phyloP scores from a whole-genome alignment of 2,113 vertebrate genomes.

The Muntiacus muntjak region DNA sequence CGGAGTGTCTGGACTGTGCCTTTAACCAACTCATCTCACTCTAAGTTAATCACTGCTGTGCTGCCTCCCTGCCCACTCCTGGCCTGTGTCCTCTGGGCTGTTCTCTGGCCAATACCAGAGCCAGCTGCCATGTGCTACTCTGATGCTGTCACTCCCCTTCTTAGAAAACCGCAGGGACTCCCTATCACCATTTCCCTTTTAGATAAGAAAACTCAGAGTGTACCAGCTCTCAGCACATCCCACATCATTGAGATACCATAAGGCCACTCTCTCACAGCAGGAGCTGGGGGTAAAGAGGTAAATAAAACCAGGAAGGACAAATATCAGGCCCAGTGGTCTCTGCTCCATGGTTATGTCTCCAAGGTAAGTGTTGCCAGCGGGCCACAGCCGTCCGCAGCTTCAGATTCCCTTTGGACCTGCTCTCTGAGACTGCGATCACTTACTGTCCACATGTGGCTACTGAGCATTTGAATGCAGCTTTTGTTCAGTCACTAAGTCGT shows the following conservation, averaged over 20 bases:
- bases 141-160: not conserved
- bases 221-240: too few species aligned
- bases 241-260: rapidly evolving
- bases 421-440: rapidly evolving
- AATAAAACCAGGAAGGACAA: not conserved
- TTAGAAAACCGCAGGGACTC: not conserved
- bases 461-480: not conserved
- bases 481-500: rapidly evolving
- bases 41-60: rapidly evolving
- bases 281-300: not conserved
- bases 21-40: not conserved
- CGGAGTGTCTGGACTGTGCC: not conserved
- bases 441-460: rapidly evolving
- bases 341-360: rapidly evolving
- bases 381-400: rapidly evolving
- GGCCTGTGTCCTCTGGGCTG: not conserved
- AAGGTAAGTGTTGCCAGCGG: too few species aligned
- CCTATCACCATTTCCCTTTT: not conserved
- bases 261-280: not conserved
- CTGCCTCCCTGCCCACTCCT: not conserved
- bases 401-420: not conserved
- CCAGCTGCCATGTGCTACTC: rapidly evolving
- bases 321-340: not conserved
- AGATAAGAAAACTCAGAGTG: not conserved
- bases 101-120: not conserved